Conservation (phyloP, 2,113 vertebrate genomes). For the Dicaeum eximium region DNA sequence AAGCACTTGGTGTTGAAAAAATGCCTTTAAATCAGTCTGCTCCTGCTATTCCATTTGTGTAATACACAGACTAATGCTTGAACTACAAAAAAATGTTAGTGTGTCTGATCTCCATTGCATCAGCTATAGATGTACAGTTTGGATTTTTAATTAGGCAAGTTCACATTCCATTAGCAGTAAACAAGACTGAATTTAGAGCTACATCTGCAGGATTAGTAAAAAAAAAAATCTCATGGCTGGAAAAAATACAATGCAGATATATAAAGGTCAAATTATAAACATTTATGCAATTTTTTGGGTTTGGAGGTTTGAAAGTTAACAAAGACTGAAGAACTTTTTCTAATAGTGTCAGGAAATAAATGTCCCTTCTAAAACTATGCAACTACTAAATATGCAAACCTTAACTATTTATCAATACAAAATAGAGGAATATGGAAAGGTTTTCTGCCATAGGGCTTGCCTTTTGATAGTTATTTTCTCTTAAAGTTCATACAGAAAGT, state of each 20-base stretch:
- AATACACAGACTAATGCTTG: neutral
- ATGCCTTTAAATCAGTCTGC: neutral
- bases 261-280: neutral
- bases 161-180: slow-evolving; percentile 9
- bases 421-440: neutral
- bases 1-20: neutral
- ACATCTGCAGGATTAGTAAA: neutral
- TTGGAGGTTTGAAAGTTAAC: neutral
- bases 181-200: slow-evolving; percentile 18
- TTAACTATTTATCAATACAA: neutral
- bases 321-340: neutral
- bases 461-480: neutral
- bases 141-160: neutral
- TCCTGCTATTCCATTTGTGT: neutral
- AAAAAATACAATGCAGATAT: neutral
- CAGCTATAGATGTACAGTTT: neutral
- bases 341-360: neutral
- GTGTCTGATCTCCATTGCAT: slow-evolving; percentile 11
- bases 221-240: neutral
- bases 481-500: neutral
- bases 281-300: neutral
- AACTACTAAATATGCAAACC: neutral
- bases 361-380: neutral
- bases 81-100: slow-evolving; percentile 2
- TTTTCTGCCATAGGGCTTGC: neutral